These are phyloP conservation scores for Amblyopsis rosae DNA, from an alignment of 2,113 vertebrate genomes.

Conservation along the genomic window DNA sequence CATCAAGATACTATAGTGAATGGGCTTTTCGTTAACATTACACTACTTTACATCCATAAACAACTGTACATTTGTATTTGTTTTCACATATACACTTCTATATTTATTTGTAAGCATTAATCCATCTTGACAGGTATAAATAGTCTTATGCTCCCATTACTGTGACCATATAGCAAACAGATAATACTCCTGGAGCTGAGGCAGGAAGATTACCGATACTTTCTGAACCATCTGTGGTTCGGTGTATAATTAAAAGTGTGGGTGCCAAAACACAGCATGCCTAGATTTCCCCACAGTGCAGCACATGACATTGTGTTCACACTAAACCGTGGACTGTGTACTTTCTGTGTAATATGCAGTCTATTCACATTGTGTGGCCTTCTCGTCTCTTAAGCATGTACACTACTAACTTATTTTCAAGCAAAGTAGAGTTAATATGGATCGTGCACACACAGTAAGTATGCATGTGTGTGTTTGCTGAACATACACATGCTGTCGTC, in stretches of 20 bases:
- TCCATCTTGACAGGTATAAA: slow-evolving; percentile 8
- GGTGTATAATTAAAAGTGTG: slow-evolving; percentile 17
- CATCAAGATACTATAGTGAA: neutral
- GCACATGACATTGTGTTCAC: slow-evolving; percentile 37
- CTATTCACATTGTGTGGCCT: neutral
- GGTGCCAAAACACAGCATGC: slow-evolving; percentile 50
- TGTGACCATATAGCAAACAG: slow-evolving; percentile 20
- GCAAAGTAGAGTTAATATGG: neutral
- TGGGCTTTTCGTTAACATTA: neutral
- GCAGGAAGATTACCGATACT: slow-evolving; percentile 33
- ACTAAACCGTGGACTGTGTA: neutral
- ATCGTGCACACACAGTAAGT: neutral
- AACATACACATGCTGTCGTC: neutral
- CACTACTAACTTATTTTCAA: neutral
- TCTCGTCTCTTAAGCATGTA: too few relatives aligned
- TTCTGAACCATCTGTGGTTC: slow-evolving; percentile 61
- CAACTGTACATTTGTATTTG: neutral
- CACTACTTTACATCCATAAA: neutral
- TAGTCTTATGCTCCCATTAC: slow-evolving; percentile 24
- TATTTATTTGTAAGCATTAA: neutral
- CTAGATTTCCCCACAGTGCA: slow-evolving; percentile 39
- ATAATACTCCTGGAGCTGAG: slow-evolving; percentile 31
- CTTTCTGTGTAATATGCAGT: neutral
- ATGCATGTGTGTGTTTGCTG: neutral
- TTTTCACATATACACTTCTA: neutral